Conservation (phyloP, 2,888 invertebrate genomes). For the Parnassius orleans region DNA sequence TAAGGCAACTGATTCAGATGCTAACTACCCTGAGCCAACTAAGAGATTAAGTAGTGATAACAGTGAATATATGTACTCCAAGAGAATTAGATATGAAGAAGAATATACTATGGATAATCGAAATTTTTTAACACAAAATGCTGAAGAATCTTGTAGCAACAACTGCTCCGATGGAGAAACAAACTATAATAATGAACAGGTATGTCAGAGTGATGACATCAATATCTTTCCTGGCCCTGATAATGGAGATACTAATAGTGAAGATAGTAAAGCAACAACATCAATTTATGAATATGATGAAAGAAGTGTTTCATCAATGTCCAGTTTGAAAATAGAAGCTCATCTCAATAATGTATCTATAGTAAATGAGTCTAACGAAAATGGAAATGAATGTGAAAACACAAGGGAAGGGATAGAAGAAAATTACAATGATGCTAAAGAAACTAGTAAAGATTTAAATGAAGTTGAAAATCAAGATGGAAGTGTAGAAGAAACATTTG, state of each 20-base stretch:
- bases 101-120: slow-evolving; percentile 51
- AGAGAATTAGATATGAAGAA: slow-evolving; percentile 66
- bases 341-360: slow-evolving; percentile 48
- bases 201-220: slow-evolving; percentile 54
- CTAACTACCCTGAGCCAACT: slow-evolving; percentile 50
- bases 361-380: slow-evolving; percentile 44
- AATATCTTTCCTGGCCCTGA: slow-evolving; percentile 56
- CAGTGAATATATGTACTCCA: slow-evolving; percentile 53
- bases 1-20: slow-evolving; percentile 52
- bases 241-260: slow-evolving; percentile 62
- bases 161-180: slow-evolving; percentile 58
- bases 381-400: slow-evolving; percentile 33
- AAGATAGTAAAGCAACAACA: slow-evolving; percentile 64
- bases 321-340: slow-evolving; percentile 66
- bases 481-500: slow-evolving; percentile 41
- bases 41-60: slow-evolving; percentile 64
- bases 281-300: slow-evolving; percentile 72
- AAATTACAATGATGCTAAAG: slow-evolving; percentile 36
- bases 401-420: slow-evolving; percentile 30
- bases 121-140: slow-evolving; percentile 45
- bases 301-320: slow-evolving; percentile 61
- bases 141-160: slow-evolving; percentile 40
- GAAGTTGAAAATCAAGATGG: slow-evolving; percentile 49
- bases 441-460: slow-evolving; percentile 35
- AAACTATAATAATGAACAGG: slow-evolving; percentile 54